Percentiles rank a stretch among this genome's conserved stretches.
These are phyloP conservation scores for Hypotaenidia philippensis DNA, from an alignment of 2,797 vertebrate genomes.

Conservation along the genomic window DNA sequence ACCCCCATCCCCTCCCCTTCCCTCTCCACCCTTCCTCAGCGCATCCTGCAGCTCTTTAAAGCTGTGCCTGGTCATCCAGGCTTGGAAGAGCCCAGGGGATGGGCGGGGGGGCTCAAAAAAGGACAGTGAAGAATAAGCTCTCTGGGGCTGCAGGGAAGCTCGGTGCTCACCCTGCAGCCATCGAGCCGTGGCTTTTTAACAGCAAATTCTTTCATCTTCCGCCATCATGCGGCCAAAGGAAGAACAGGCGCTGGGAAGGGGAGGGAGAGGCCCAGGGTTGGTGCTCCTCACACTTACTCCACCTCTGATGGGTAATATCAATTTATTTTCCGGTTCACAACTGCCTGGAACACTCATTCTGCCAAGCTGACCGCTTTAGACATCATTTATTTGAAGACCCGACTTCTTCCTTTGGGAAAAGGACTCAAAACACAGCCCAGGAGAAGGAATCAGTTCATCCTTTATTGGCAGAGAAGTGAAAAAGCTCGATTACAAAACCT, in stretches of 20 bases:
- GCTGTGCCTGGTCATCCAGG: too few species aligned
- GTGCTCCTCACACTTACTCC: neutral
- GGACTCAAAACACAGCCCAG: neutral
- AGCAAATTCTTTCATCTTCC: neutral
- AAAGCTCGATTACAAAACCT: neutral
- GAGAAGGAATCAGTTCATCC: neutral
- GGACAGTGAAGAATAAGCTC: too few species aligned
- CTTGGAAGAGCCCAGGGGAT: too few species aligned
- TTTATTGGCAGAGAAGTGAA: neutral
- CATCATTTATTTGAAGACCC: neutral
- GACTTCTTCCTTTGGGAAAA: neutral
- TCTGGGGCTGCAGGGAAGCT: too few species aligned
- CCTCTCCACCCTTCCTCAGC: too few species aligned
- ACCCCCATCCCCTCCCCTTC: too few species aligned
- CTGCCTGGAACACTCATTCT: accelerated
- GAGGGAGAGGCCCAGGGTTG: accelerated
- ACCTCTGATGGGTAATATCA: neutral
- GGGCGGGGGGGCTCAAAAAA: too few species aligned
- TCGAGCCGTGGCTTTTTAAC: accelerated
- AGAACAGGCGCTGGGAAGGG: accelerated
- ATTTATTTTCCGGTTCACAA: neutral
- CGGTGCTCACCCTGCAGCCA: too few species aligned
- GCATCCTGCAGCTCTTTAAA: too few species aligned
- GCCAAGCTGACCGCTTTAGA: neutral
- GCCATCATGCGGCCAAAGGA: neutral